Evolutionary conservation across 2,888 invertebrate genomes (phyloP).

Genomic region (Hemaris fuciformis): DNA sequence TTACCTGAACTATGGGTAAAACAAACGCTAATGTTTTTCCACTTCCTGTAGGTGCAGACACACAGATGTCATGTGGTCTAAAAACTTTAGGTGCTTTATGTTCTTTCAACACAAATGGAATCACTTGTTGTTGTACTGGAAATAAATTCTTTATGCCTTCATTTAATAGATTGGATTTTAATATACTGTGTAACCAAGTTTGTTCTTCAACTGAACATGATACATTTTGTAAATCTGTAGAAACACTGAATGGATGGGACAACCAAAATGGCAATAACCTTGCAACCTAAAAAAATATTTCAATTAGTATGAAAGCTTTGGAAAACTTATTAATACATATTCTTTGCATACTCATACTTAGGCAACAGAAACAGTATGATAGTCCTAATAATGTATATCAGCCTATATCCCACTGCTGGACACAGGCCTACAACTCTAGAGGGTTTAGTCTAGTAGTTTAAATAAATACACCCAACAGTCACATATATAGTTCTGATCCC

Average conservation of each 20-base stretch:
- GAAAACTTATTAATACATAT: too few species aligned
- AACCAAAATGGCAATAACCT: constrained; percentile 94
- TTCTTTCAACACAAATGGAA: constrained; percentile 88
- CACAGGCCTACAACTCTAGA: too few species aligned
- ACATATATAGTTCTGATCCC: too few species aligned
- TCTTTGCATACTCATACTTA: too few species aligned
- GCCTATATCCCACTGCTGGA: too few species aligned
- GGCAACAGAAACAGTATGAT: too few species aligned
- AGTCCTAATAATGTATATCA: too few species aligned
- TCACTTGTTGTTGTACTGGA: constrained; percentile 90
- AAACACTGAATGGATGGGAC: constrained; percentile 88
- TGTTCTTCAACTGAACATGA: constrained; percentile 79
- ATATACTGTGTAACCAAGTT: constrained; percentile 82
- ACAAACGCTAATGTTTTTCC: constrained; percentile 98
- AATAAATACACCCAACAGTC: too few species aligned
- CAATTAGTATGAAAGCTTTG: too few species aligned
- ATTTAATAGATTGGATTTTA: constrained; percentile 83
- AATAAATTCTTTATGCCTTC: constrained; percentile 90
- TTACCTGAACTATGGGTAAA: constrained; percentile 92
- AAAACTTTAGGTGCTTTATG: constrained; percentile 81
- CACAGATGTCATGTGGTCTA: constrained; percentile 94
- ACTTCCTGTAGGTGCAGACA: constrained; percentile 98
- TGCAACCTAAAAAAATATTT: constrained; percentile 80
- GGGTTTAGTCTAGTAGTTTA: too few species aligned
- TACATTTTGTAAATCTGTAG: constrained; percentile 84